phyloP scores from a whole-genome alignment of 2,113 vertebrate species.

The Scomber japonicus region DNA sequence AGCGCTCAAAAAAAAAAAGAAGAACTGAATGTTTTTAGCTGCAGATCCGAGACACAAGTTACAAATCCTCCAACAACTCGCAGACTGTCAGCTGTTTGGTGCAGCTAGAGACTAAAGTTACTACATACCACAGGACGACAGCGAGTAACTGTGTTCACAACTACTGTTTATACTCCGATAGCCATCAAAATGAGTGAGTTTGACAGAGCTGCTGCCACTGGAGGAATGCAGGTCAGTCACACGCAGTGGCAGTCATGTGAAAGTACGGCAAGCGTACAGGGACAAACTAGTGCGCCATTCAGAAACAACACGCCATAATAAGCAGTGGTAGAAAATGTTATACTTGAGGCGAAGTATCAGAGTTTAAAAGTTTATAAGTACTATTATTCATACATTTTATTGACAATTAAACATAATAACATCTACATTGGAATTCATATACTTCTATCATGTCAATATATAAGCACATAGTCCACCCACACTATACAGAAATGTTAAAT shows the following conservation, averaged over 20 bases:
- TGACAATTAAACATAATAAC: too few relatives aligned
- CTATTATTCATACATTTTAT: too few relatives aligned
- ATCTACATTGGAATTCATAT: too few relatives aligned
- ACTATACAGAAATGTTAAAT: too few relatives aligned
- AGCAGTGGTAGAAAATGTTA: not conserved
- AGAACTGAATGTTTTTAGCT: not conserved
- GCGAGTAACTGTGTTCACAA: not conserved
- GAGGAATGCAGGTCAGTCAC: conserved; percentile 82
- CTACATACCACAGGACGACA: not conserved
- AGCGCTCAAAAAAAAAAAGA: not conserved
- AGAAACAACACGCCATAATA: not conserved
- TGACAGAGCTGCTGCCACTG: not conserved
- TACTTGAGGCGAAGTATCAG: too few relatives aligned
- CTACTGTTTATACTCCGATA: not conserved
- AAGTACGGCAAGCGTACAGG: conserved; percentile 60
- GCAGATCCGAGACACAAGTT: not conserved
- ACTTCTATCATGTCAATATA: too few relatives aligned
- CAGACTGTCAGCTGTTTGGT: not conserved
- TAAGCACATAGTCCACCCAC: too few relatives aligned
- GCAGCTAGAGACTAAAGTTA: not conserved
- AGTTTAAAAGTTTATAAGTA: too few relatives aligned
- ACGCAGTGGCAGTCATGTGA: conserved; percentile 84
- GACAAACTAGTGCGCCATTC: conserved; percentile 61
- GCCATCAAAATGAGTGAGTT: not conserved
- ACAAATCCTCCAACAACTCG: not conserved